Conservation (phyloP, 2,113 vertebrate species). For the Gracilinanus agilis region DNA sequence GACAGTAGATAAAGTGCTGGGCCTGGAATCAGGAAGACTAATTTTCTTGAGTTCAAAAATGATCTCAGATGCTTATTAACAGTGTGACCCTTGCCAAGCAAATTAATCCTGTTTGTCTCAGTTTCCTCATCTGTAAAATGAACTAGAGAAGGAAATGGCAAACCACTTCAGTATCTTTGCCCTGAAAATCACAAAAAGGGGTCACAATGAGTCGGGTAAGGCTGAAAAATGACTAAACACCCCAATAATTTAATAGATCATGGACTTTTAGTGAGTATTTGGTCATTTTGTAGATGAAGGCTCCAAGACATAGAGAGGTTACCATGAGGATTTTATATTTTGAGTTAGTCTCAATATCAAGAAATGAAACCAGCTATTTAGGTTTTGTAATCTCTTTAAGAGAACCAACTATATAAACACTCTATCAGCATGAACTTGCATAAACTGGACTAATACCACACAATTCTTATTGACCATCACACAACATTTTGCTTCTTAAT, state of each 20-base stretch:
- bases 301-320: neutral
- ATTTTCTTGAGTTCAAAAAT: neutral
- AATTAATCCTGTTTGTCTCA: too few relatives aligned
- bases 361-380: neutral
- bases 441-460: slow-evolving; percentile 36
- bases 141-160: too few relatives aligned
- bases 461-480: slow-evolving; percentile 39
- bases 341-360: neutral
- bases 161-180: too few relatives aligned
- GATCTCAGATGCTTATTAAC: neutral
- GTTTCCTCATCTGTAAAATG: too few relatives aligned
- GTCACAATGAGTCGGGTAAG: too few relatives aligned
- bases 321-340: neutral
- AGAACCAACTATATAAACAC: neutral
- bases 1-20: neutral
- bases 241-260: neutral
- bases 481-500: slow-evolving; percentile 47
- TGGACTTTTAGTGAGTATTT: neutral
- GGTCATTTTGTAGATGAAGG: neutral
- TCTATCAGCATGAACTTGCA: slow-evolving; percentile 42
- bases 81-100: neutral
- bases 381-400: slow-evolving; percentile 28
- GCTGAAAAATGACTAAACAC: neutral
- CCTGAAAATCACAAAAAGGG: too few relatives aligned
- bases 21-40: neutral